Conservation (phyloP, 2,797 vertebrate species). For the Agapornis canus region DNA sequence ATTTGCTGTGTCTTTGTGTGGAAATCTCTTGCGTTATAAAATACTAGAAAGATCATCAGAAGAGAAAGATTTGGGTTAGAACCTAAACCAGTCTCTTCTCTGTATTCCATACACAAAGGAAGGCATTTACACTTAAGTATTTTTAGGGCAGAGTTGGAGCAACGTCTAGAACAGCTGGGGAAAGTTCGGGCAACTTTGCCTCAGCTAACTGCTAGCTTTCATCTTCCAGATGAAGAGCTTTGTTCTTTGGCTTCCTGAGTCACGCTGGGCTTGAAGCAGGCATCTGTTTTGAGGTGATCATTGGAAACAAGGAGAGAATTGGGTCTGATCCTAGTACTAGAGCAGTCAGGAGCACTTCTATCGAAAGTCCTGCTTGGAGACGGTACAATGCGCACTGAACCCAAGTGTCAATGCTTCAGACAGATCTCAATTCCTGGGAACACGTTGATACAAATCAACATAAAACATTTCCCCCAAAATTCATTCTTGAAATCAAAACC, state of each 20-base stretch:
- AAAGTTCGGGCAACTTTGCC: not conserved
- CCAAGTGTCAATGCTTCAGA: not conserved
- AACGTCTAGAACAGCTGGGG: not conserved
- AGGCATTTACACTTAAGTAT: not conserved
- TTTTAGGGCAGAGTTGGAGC: not conserved
- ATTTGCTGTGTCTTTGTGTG: not conserved
- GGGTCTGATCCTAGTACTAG: not conserved
- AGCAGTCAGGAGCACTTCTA: not conserved
- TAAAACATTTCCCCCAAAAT: not conserved
- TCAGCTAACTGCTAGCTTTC: not conserved
- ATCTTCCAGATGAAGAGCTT: not conserved
- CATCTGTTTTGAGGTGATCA: not conserved
- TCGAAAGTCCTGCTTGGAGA: not conserved
- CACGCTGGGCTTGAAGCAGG: fast-evolving
- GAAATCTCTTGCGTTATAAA: not conserved
- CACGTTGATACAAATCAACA: not conserved
- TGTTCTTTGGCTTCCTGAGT: not conserved
- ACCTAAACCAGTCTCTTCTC: not conserved
- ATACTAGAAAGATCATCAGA: not conserved
- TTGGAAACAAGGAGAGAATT: not conserved
- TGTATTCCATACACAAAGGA: not conserved
- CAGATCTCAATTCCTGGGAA: not conserved
- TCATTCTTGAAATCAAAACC: not conserved
- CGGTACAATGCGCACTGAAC: fast-evolving
- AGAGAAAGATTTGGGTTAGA: not conserved